Evolutionary conservation across 2,888 invertebrate species (phyloP), one percentile per base, ranked within the genome.

Genomic region (Diarsia rubi): DNA sequence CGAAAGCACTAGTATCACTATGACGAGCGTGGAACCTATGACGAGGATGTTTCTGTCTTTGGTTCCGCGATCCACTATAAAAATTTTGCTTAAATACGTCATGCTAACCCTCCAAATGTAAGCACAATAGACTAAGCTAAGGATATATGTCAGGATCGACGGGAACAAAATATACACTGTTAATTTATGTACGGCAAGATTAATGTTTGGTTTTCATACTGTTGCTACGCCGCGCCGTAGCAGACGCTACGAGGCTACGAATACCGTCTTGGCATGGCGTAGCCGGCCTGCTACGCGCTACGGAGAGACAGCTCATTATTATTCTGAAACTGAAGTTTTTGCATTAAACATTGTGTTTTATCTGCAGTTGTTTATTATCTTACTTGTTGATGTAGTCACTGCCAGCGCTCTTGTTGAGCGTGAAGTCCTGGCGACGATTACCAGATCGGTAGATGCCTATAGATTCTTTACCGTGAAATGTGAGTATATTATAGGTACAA

Each of bases 221-320:
- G 59, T 54, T 64, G 64, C 75, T 64, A 81, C 57, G 57, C n/a
- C 80, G 74, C 57, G 57, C n/a, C 80, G 74, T 73, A 74, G 74
- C 54, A 73, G 27, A 21, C 24, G 62, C 74, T 79, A 77, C 79
- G 79, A 21, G 8, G 31, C 62, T 60, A 49, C 72, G 60, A 73
- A 66, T 60, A 21, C 42, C 9, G 54, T 49, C 24, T 73, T 24
- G 24, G 21, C 21, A 42, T 66, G 49, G 47, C 60, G 73, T n/a
- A 6, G 44, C 44, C n/a, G 27, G 14, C 49, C 14, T 64, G 63
- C 57, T 80, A 73, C 80, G 65, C n/a, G 71, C 54, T 79, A 62
- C 81, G 47, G 79, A 9, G 31, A 57, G 54, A 27, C 54, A 44
- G 57, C 44, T 74, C 31, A 81, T 80, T 66, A 72, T 57, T 37